Conservation (phyloP, 2,888 invertebrate genomes). For the Steromphala cineraria region DNA sequence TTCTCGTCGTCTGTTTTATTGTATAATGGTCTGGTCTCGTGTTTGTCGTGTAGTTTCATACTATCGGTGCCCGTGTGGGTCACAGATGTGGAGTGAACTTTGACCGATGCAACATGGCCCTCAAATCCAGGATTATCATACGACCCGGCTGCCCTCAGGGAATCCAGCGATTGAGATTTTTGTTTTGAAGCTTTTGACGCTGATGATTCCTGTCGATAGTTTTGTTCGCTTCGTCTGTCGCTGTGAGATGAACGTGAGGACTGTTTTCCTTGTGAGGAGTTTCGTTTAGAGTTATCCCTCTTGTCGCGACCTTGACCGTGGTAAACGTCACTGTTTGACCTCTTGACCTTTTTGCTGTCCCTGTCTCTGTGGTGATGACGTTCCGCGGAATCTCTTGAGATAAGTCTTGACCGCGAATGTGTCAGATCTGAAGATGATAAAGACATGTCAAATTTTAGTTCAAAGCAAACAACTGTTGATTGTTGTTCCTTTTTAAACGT, state of each 20-base stretch:
- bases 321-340: conserved; percentile 45
- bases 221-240: background rate
- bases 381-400: background rate
- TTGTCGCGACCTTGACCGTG: background rate
- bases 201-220: background rate
- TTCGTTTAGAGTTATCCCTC: background rate
- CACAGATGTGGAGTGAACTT: background rate
- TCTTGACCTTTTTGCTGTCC: conserved; percentile 39
- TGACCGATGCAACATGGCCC: background rate
- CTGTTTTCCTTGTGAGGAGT: background rate
- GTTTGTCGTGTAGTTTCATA: conserved; percentile 43
- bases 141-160: background rate
- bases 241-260: background rate
- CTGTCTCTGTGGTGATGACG: conserved; percentile 2
- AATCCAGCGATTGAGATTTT: conserved; percentile 22
- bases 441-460: too few relatives aligned
- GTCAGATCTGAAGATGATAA: background rate
- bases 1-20: conserved; percentile 50
- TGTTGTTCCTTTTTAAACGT: too few relatives aligned
- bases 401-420: conserved; percentile 19
- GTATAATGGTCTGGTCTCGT: conserved; percentile 4
- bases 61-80: conserved; percentile 41
- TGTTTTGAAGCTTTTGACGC: background rate
- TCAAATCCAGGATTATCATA: conserved; percentile 26
- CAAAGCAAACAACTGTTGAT: too few relatives aligned